A percentile compares a stretch with the other conserved stretches of the same genome.
phyloP scores from a whole-genome alignment of 1,140 invertebrate species.

The Apis mellifera region DNA sequence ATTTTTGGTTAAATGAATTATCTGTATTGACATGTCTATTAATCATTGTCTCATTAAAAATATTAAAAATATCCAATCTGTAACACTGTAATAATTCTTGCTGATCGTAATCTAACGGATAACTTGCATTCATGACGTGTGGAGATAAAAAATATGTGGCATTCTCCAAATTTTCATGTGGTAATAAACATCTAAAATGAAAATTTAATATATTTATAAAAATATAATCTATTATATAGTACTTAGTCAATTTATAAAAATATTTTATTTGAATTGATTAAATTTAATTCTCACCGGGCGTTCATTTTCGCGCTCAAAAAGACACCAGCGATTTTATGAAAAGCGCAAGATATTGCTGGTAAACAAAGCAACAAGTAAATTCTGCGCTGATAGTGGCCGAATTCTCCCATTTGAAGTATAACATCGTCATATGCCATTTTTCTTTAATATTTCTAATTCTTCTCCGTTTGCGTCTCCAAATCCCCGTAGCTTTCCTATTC shows the following conservation, averaged over 20 bases:
- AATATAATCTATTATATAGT: no score
- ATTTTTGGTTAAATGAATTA: conserved; percentile 1
- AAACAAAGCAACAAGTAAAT: conserved; percentile 88
- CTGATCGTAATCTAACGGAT: conserved; percentile 81
- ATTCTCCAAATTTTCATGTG: conserved; percentile 81
- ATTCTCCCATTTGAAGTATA: conserved; percentile 86
- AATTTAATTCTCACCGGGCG: conserved; percentile 80
- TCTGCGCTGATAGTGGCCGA: conserved; percentile 87
- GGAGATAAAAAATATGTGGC: conserved; percentile 80
- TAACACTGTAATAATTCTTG: conserved; percentile 81
- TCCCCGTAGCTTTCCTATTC: conserved; percentile 23
- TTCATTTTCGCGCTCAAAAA: conserved; percentile 86
- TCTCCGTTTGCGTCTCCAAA: conserved; percentile 24
- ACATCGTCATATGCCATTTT: conserved; percentile 89
- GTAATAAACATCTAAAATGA: conserved; percentile 83
- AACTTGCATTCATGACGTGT: conserved; percentile 80
- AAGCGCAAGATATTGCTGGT: conserved; percentile 87
- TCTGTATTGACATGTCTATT: conserved; percentile 35
- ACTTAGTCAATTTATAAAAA: background rate
- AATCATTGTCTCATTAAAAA: conserved; percentile 61
- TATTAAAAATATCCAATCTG: conserved; percentile 60
- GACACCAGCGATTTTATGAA: conserved; percentile 89
- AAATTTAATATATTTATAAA: conserved; percentile 38
- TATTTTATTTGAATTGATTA: conserved; percentile 41
- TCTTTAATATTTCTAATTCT: background rate